Evolutionary conservation across 2,113 vertebrate species (phyloP).

Genomic region (Rhizomys pruinosus): DNA sequence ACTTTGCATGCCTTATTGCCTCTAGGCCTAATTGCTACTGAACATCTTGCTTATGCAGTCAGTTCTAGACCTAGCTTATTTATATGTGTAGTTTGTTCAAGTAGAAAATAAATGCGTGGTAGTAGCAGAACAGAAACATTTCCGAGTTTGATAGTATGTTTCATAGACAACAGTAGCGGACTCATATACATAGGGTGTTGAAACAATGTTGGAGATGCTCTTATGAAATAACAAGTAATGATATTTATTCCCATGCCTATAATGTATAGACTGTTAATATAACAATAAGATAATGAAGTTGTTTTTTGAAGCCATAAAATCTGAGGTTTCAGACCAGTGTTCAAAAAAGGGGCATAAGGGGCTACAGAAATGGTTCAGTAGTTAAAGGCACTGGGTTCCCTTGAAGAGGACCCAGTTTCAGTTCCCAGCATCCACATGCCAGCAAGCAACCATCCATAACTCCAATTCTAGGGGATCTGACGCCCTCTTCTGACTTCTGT

Average conservation of each 20-base stretch:
- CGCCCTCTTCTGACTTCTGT: no score
- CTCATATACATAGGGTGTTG: background rate
- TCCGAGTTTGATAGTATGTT: background rate
- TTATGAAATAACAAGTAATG: constrained; percentile 26
- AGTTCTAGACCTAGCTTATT: background rate
- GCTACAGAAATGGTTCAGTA: no score
- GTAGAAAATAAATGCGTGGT: background rate
- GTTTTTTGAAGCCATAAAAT: background rate
- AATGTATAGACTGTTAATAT: background rate
- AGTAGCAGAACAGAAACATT: background rate
- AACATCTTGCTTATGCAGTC: background rate
- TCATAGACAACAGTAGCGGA: background rate
- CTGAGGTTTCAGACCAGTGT: background rate
- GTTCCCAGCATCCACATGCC: no score
- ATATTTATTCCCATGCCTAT: background rate
- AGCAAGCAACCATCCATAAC: no score
- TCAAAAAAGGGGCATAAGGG: no score
- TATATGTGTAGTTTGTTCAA: background rate
- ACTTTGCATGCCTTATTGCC: background rate
- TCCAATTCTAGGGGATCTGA: no score
- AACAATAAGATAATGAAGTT: background rate
- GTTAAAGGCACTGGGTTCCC: no score
- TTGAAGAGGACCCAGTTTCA: no score
- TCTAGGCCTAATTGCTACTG: constrained; percentile 33
- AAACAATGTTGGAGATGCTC: background rate